phyloP scores from a whole-genome alignment of 2,888 invertebrate genomes.

The Melikaiella ostensackeni region DNA sequence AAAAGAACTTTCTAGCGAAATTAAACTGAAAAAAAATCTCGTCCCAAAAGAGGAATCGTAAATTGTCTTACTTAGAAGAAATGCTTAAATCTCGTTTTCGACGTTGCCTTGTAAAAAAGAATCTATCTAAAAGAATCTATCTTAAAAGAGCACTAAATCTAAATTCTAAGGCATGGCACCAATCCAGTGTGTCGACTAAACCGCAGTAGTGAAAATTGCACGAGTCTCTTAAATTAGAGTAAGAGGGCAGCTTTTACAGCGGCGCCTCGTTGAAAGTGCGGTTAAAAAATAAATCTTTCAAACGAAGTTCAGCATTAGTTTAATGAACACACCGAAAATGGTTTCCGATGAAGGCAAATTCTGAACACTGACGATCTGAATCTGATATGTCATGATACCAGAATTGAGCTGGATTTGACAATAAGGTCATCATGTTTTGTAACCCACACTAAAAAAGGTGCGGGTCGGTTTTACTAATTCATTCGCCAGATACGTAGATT shows the following conservation, averaged over 20 bases:
- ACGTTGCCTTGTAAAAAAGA: constrained; percentile 16
- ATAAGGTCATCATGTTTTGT: constrained; percentile 12
- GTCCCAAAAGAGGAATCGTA: neutral
- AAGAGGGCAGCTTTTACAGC: neutral
- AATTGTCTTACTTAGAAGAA: constrained; percentile 26
- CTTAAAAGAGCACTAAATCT: constrained; percentile 19
- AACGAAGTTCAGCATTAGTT: neutral
- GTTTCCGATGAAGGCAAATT: constrained; percentile 38
- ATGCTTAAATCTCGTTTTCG: constrained; percentile 33
- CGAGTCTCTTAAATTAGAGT: neutral
- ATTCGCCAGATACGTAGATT: neutral
- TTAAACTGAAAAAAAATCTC: neutral
- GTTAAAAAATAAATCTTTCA: neutral
- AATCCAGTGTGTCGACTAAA: constrained; percentile 27
- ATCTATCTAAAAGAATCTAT: constrained; percentile 31
- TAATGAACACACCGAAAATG: constrained; percentile 46
- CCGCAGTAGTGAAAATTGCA: constrained; percentile 18
- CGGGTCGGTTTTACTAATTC: constrained; percentile 12
- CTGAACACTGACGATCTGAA: constrained; percentile 45
- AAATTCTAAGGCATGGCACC: constrained; percentile 7
- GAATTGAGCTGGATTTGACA: constrained; percentile 50
- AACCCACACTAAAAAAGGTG: neutral
- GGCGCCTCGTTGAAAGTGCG: neutral
- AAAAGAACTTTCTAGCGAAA: neutral
- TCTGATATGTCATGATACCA: constrained; percentile 75